Base-by-base conservation (phyloP, 2,888 invertebrate species). In the Muschampia plurimacula region DNA sequence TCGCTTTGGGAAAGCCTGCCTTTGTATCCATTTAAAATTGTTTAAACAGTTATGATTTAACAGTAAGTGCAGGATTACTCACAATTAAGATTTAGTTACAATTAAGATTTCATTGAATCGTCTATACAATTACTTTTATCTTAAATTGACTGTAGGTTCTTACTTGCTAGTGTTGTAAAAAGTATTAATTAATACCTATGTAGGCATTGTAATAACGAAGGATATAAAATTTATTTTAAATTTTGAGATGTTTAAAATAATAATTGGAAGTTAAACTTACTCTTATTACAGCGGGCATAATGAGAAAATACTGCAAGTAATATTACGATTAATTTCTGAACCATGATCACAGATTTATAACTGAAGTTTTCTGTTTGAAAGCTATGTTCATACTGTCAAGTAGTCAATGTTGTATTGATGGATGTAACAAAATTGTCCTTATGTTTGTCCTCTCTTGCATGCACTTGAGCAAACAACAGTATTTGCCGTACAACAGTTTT, bases 21-120 rank as follows among this genome's bases (percentile, higher is more conserved):
- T 69, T 69, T 69, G 69, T 69, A 57, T 69, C 44, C 49, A 52
- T 62, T 62, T 69, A 41, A 67, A 67, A 69, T 62, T 69, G 62
- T 69, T 69, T 62, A 12, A 39, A 60, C 46, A 68, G 60, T 68
- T 68, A 68, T 68, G 60, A 60, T 36, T 49, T 28, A 46, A 60
- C 46, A 49, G 10, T 59, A 22, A 60, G 36, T 46, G 60, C 39
- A 63, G 52, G 41, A 39, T 69, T 62, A n/a, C 22, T 22, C 22
- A 22, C 22, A 22, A 22, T 22, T 22, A 22, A 22, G 22, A 22
- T 22, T 22, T 22, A 67, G 41, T 41, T 13, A 63, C 52, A 28
- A 59, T 36, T 9, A 28, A 15, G 2, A 10, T 55, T 55, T 55
- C 52, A 15, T 8, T 55, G 10, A 22, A 22, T 22, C 10, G 55